Percentiles rank a stretch among this genome's conserved stretches.
phyloP scores from a whole-genome alignment of 1,140 invertebrate species.

The Drosophila willistoni region DNA sequence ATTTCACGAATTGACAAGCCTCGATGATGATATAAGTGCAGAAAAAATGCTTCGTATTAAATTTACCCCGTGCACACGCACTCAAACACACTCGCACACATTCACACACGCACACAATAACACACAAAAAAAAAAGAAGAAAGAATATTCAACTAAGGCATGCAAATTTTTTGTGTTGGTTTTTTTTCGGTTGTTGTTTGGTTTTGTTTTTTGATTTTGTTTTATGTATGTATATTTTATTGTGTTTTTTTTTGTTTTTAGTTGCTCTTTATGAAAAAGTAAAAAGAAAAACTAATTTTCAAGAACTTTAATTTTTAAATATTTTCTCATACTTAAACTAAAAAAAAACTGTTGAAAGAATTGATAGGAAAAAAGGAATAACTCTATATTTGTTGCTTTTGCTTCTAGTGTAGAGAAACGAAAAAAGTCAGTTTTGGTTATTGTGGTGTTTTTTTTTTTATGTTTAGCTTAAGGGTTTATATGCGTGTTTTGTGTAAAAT shows the following conservation, averaged over 20 bases:
- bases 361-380: conserved; percentile 38
- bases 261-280: conserved; percentile 66
- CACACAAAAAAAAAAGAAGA: neutral
- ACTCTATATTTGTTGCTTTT: conserved; percentile 38
- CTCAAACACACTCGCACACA: neutral
- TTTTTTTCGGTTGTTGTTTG: conserved; percentile 35
- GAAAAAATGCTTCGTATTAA: conserved; percentile 33
- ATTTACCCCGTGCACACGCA: conserved; percentile 23
- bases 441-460: neutral
- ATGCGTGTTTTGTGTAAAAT: conserved; percentile 38
- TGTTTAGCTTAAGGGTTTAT: conserved; percentile 26
- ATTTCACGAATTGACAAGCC: conserved; percentile 71
- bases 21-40: conserved; percentile 43
- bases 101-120: neutral
- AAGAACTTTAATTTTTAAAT: conserved; percentile 11
- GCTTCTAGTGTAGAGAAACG: conserved; percentile 40
- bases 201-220: conserved; percentile 45
- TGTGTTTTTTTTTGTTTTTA: conserved; percentile 64
- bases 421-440: conserved; percentile 28
- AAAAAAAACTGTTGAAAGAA: conserved; percentile 40
- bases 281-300: conserved; percentile 51
- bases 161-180: conserved; percentile 45
- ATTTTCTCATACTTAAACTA: conserved; percentile 51
- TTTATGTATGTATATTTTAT: conserved; percentile 49
- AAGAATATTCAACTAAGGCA: conserved; percentile 25